These are phyloP conservation scores for Morone chrysops DNA, from an alignment of 2,113 vertebrate genomes.

Conservation along the genomic window DNA sequence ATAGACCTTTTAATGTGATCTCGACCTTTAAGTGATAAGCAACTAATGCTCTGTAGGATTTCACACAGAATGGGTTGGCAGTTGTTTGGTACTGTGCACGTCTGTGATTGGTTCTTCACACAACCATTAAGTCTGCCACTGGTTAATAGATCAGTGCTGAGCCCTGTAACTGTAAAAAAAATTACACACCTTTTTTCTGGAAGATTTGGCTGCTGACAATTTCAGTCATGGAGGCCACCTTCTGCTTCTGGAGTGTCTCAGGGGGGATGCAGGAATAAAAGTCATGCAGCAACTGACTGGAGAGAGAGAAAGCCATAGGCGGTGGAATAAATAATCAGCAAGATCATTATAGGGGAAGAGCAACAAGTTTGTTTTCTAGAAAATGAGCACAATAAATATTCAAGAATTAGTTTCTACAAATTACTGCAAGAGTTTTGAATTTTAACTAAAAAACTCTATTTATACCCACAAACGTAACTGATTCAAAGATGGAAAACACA, in stretches of 20 bases:
- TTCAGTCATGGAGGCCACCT: slow-evolving; percentile 96
- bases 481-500: slow-evolving; percentile 20
- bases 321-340: slow-evolving; percentile 9
- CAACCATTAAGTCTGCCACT: neutral
- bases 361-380: slow-evolving; percentile 20
- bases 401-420: neutral
- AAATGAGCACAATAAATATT: slow-evolving; percentile 26
- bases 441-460: neutral
- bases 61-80: slow-evolving; percentile 3
- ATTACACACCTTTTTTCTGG: slow-evolving; percentile 90
- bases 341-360: slow-evolving; percentile 20
- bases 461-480: neutral
- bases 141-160: neutral
- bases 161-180: neutral
- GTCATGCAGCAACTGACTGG: slow-evolving; percentile 92
- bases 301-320: slow-evolving; percentile 37
- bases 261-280: slow-evolving; percentile 96
- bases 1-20: slow-evolving; percentile 56
- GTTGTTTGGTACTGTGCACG: neutral
- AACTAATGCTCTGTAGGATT: slow-evolving; percentile 39
- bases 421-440: neutral
- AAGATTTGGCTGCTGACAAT: slow-evolving; percentile 95
- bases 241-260: slow-evolving; percentile 93
- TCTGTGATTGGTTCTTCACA: slow-evolving; percentile 11
- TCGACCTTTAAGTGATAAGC: slow-evolving; percentile 40